Conservation (phyloP, 92 coral and sea anemone species). For the Meandrina meandrites region DNA sequence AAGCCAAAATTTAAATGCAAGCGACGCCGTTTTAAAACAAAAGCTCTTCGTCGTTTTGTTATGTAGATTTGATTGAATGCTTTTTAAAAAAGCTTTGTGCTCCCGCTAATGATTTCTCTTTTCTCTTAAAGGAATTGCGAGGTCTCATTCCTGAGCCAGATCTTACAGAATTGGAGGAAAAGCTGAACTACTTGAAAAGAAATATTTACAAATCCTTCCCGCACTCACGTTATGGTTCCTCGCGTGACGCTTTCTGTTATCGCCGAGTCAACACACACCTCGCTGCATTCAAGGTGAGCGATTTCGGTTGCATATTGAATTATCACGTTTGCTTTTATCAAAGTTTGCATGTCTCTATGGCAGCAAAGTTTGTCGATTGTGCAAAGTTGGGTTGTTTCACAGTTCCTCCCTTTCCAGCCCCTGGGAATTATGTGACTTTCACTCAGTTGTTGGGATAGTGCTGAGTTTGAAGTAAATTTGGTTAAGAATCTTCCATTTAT, state of each 20-base stretch:
- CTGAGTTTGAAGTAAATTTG: no score
- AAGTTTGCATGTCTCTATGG: background rate
- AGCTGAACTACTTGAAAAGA: slow-evolving; percentile 57
- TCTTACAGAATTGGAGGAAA: slow-evolving; percentile 65
- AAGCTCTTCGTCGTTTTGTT: slow-evolving; percentile 7
- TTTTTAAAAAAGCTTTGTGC: slow-evolving; percentile 9
- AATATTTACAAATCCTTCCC: slow-evolving; percentile 84
- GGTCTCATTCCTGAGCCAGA: slow-evolving; percentile 82
- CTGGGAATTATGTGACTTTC: background rate
- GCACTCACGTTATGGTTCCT: slow-evolving; percentile 66
- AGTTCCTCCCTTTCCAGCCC: background rate
- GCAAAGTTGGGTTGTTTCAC: background rate
- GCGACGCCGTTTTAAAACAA: slow-evolving; percentile 35
- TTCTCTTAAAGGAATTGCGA: slow-evolving; percentile 56
- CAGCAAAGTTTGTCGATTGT: background rate
- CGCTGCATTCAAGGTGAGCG: slow-evolving; percentile 73
- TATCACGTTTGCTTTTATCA: background rate
- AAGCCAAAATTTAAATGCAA: background rate
- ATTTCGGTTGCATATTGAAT: background rate
- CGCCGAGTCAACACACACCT: slow-evolving; percentile 79
- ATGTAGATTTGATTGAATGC: background rate
- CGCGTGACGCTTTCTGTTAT: slow-evolving; percentile 71
- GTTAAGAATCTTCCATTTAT: no score
- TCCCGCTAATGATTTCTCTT: background rate
- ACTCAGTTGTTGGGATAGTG: no score